phyloP scores from a whole-genome alignment of 2,113 vertebrate species.

The Poeciliopsis turrubarensis region DNA sequence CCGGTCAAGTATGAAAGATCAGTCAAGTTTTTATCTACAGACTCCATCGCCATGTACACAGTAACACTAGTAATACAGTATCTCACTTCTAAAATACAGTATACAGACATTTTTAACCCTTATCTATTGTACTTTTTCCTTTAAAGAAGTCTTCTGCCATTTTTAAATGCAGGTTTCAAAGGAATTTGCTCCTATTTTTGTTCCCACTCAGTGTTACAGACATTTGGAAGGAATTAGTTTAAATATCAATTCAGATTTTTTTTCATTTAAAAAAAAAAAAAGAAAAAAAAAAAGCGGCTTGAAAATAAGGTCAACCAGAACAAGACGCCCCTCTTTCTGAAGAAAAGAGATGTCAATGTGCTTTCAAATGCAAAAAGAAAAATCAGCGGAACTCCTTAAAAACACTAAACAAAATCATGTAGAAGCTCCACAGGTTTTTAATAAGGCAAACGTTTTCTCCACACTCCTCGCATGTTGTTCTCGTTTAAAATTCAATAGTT shows the following conservation, averaged over 20 bases:
- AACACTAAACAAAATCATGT: constrained; percentile 13
- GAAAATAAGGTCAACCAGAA: constrained; percentile 25
- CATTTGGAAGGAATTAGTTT: constrained; percentile 52
- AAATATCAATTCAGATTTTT: constrained; percentile 28
- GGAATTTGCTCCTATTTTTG: constrained; percentile 40
- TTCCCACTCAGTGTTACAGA: constrained; percentile 61
- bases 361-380: not conserved
- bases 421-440: constrained; percentile 70
- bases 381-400: not conserved
- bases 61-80: constrained; percentile 80
- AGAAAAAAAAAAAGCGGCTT: constrained; percentile 27
- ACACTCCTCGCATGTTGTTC: constrained; percentile 30
- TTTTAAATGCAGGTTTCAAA: constrained; percentile 28
- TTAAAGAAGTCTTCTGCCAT: constrained; percentile 44
- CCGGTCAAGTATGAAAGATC: constrained; percentile 80
- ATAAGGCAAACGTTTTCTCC: constrained; percentile 76
- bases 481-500: constrained; percentile 30
- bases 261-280: constrained; percentile 9
- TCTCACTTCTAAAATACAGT: constrained; percentile 74
- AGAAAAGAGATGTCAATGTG: not conserved
- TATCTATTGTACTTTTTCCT: constrained; percentile 52
- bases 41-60: constrained; percentile 75
- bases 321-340: constrained; percentile 15
- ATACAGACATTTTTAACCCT: constrained; percentile 67
- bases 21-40: constrained; percentile 78